Evolutionary conservation across 1,140 invertebrate species (phyloP).

Genomic region (Drosophila burlai): DNA sequence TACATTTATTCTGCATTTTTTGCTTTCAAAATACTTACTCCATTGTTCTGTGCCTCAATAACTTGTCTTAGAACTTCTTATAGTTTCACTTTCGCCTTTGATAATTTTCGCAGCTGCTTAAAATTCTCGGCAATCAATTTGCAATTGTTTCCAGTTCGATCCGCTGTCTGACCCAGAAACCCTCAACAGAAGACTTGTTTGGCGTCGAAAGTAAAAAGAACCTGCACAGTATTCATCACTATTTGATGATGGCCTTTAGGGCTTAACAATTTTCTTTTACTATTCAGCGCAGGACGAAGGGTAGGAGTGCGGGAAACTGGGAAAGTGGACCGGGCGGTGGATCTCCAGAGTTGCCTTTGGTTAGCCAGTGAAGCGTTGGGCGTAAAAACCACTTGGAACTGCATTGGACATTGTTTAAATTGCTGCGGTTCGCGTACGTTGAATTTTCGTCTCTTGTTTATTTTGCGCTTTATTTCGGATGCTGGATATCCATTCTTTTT

Average conservation of each 20-base stretch:
- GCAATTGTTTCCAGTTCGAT: conserved; percentile 38
- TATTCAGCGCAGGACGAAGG: conserved; percentile 40
- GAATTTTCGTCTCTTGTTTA: conserved; percentile 77
- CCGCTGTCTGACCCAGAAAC: conserved; percentile 42
- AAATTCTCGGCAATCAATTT: conserved; percentile 29
- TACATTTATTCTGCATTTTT: neutral
- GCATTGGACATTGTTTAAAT: conserved; percentile 83
- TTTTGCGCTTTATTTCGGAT: conserved; percentile 72
- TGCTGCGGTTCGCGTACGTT: conserved; percentile 79
- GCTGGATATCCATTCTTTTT: conserved; percentile 24
- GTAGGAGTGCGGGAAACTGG: neutral
- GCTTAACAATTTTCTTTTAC: conserved; percentile 59
- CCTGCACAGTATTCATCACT: conserved; percentile 72
- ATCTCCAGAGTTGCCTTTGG: conserved; percentile 23
- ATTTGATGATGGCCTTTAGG: conserved; percentile 72
- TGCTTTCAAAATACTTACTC: neutral
- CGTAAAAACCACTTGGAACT: conserved; percentile 74
- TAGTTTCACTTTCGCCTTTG: neutral
- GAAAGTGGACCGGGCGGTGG: conserved; percentile 7
- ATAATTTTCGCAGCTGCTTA: conserved; percentile 26
- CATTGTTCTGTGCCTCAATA: neutral
- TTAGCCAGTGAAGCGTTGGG: conserved; percentile 58
- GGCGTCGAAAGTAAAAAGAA: conserved; percentile 39
- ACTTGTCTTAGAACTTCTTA: neutral
- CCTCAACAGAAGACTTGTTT: conserved; percentile 44